A percentile compares a stretch with the other conserved stretches of the same genome.
Evolutionary conservation across 2,797 vertebrate species (phyloP).

Genomic region (Rhabdophis nuchalis): DNA sequence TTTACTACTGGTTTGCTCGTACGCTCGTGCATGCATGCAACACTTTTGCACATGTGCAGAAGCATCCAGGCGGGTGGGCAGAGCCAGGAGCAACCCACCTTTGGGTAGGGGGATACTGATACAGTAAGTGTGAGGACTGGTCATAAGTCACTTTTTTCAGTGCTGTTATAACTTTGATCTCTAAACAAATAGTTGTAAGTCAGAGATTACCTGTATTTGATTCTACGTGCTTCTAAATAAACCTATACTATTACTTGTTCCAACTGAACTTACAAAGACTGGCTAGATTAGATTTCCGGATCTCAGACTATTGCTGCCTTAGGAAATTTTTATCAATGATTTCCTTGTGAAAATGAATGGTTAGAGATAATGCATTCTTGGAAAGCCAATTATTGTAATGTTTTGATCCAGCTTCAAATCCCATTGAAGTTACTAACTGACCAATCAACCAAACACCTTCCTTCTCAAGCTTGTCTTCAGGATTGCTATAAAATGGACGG

Average conservation of each 20-base stretch:
- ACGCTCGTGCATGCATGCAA: too few relatives aligned
- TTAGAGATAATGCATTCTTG: neutral
- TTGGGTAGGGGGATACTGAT: neutral
- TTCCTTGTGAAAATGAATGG: neutral
- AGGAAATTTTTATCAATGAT: neutral
- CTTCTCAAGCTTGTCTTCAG: neutral
- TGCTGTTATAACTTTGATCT: neutral
- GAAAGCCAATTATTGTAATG: neutral
- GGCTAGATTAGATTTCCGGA: neutral
- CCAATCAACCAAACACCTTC: neutral
- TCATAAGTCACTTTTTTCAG: neutral
- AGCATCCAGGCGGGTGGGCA: too few relatives aligned
- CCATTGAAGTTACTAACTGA: neutral
- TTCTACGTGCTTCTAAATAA: neutral
- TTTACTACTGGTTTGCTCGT: too few relatives aligned
- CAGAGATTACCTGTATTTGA: neutral
- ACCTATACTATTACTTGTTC: neutral
- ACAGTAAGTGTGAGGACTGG: neutral
- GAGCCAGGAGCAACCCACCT: too few relatives aligned
- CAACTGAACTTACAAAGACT: neutral
- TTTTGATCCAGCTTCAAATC: neutral
- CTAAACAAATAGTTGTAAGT: neutral
- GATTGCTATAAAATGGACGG: neutral
- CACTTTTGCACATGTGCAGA: too few relatives aligned
- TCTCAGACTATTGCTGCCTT: neutral